phyloP scores from a whole-genome alignment of 1,140 invertebrate genomes.

The Calephelis nemesis region DNA sequence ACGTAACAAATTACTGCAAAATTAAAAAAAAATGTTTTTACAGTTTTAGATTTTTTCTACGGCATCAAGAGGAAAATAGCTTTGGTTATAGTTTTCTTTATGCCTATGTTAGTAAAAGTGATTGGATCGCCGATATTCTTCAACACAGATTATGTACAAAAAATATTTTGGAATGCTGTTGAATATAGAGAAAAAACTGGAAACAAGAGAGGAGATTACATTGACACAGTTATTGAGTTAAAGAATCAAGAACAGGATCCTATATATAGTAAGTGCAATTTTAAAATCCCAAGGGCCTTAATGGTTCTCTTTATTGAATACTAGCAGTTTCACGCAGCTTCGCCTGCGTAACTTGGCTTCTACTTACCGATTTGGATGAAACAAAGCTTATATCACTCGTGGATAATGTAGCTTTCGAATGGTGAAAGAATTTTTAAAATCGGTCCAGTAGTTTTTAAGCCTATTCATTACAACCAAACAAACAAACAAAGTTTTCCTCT shows the following conservation, averaged over 20 bases:
- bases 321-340: no score
- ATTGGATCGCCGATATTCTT: conserved; percentile 25
- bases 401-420: no score
- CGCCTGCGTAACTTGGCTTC: no score
- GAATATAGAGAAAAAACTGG: conserved; percentile 41
- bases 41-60: conserved; percentile 31
- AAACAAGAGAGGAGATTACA: conserved; percentile 30
- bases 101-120: conserved; percentile 29
- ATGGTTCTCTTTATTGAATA: no score
- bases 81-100: conserved; percentile 32
- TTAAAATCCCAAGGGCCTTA: background rate
- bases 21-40: conserved; percentile 8
- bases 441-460: no score
- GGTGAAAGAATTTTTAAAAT: no score
- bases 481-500: no score
- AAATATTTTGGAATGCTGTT: conserved; percentile 37
- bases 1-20: background rate
- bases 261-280: conserved; percentile 31
- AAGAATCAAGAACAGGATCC: conserved; percentile 30
- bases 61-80: conserved; percentile 32
- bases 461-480: no score
- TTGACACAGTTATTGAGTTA: conserved; percentile 31
- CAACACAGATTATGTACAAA: conserved; percentile 26
- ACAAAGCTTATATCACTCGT: no score
- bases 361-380: no score